These are phyloP conservation scores for Arbacia lixula DNA, from an alignment of 53 echinoderm and acorn worm species.

Conservation along the genomic window DNA sequence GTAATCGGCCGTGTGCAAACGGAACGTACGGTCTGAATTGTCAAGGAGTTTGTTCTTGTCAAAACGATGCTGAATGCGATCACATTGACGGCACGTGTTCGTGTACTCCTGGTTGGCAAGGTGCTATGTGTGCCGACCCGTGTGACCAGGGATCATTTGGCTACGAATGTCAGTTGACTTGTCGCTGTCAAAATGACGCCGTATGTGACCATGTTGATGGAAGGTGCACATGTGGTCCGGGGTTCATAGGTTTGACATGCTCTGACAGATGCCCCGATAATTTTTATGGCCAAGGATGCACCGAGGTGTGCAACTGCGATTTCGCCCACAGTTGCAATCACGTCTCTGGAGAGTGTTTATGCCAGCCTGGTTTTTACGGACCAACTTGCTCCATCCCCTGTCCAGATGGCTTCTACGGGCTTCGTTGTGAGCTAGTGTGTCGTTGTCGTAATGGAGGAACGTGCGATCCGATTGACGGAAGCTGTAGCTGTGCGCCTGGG, in stretches of 20 bases:
- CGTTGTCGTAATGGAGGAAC: conserved; percentile 65
- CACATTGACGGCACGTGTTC: conserved; percentile 53
- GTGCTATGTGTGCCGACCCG: conserved; percentile 30
- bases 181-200: conserved; percentile 72
- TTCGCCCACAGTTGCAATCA: conserved; percentile 69
- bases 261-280: conserved; percentile 61
- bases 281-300: conserved; percentile 72
- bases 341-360: conserved; percentile 67
- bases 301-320: conserved; percentile 65
- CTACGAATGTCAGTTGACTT: conserved; percentile 55
- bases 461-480: conserved; percentile 69
- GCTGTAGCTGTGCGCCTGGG: conserved; percentile 76
- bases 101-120: conserved; percentile 68
- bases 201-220: conserved; percentile 65
- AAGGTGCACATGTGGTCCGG: conserved; percentile 63
- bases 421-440: conserved; percentile 59
- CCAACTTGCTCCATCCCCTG: conserved; percentile 64
- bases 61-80: conserved; percentile 45
- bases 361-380: conserved; percentile 82
- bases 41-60: conserved; percentile 50
- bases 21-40: conserved; percentile 57
- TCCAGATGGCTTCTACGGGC: conserved; percentile 69
- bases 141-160: conserved; percentile 73
- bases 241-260: conserved; percentile 65
- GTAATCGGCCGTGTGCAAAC: conserved; percentile 54